phyloP scores from a whole-genome alignment of 2,888 invertebrate species.

The Abrostola triplasia region DNA sequence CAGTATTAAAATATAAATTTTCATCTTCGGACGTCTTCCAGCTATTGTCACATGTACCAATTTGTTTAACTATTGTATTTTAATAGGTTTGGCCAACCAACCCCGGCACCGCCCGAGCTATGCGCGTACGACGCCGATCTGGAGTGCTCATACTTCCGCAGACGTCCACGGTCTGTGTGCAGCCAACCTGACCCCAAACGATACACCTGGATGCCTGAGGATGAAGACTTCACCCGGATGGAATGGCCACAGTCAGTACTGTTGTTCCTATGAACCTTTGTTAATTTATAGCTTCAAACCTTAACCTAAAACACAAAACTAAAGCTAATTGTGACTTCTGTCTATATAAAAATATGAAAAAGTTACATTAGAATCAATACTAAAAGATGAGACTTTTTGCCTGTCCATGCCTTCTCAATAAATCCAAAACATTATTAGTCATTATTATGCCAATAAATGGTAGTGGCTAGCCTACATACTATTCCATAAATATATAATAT shows the following conservation, averaged over 20 bases:
- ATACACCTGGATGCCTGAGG: slow-evolving; percentile 93
- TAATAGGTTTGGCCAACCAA: slow-evolving; percentile 88
- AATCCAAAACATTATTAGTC: too few relatives aligned
- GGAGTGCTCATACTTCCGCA: slow-evolving; percentile 94
- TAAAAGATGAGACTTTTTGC: too few relatives aligned
- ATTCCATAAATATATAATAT: too few relatives aligned
- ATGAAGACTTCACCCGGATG: slow-evolving; percentile 92
- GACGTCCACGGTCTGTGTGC: slow-evolving; percentile 93
- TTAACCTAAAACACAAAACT: too few relatives aligned
- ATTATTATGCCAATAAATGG: too few relatives aligned
- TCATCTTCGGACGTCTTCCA: slow-evolving; percentile 10
- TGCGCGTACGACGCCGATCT: slow-evolving; percentile 91
- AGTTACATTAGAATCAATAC: too few relatives aligned
- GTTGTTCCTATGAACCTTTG: slow-evolving; percentile 23
- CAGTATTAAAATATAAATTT: too few relatives aligned
- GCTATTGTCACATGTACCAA: neutral
- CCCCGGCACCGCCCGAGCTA: slow-evolving; percentile 89
- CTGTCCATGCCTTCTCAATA: too few relatives aligned
- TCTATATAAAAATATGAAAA: too few relatives aligned
- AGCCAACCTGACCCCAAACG: slow-evolving; percentile 92
- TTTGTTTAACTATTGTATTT: slow-evolving; percentile 5
- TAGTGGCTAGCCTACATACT: too few relatives aligned
- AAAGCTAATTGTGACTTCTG: too few relatives aligned
- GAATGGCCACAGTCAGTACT: slow-evolving; percentile 90
- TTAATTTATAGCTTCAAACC: neutral